Conservation (phyloP, 2,113 vertebrate genomes). For the Upupa epops region DNA sequence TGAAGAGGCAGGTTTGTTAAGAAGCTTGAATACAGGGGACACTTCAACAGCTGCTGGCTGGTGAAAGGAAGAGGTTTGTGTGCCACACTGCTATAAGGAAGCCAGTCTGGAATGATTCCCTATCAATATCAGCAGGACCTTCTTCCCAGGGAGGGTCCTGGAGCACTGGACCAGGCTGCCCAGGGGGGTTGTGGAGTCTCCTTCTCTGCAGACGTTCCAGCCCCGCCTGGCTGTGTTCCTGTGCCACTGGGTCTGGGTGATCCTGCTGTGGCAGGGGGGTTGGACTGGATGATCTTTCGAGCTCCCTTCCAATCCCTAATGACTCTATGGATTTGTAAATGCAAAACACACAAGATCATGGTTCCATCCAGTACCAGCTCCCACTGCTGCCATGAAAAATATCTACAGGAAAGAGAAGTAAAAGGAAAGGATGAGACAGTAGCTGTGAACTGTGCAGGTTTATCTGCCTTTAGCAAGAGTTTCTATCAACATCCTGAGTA, state of each 20-base stretch:
- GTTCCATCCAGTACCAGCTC: neutral
- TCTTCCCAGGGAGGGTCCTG: too few relatives aligned
- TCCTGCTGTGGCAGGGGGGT: too few relatives aligned
- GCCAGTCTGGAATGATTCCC: neutral
- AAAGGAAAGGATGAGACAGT: neutral
- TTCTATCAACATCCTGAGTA: neutral
- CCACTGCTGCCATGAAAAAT: neutral
- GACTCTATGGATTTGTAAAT: neutral
- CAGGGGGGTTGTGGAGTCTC: too few relatives aligned
- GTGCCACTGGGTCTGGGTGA: too few relatives aligned
- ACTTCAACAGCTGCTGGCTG: neutral
- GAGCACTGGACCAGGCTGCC: too few relatives aligned
- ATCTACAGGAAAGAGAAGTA: neutral
- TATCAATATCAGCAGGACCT: too few relatives aligned
- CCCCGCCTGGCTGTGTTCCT: too few relatives aligned
- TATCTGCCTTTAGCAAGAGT: neutral
- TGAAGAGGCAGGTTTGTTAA: conserved; percentile 37
- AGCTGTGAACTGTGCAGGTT: neutral
- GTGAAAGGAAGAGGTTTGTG: conserved; percentile 17
- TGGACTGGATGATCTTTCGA: too few relatives aligned
- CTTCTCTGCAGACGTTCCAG: too few relatives aligned
- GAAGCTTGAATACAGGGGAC: neutral
- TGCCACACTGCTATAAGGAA: neutral
- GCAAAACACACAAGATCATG: neutral
- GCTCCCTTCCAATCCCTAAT: too few relatives aligned